phyloP scores from a whole-genome alignment of 2,797 vertebrate species.

The Buphagus erythrorhynchus region DNA sequence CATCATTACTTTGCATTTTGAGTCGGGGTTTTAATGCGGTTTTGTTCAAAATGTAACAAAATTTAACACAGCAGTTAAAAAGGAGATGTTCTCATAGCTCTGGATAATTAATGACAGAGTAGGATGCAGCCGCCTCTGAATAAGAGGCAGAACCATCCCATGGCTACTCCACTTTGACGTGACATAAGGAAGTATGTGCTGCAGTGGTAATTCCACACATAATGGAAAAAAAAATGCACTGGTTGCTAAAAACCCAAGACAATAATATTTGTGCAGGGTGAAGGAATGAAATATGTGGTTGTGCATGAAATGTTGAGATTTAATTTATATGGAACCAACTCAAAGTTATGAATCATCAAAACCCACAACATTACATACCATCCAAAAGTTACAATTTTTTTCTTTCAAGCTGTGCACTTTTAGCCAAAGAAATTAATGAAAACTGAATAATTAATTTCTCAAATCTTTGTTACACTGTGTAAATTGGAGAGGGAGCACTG shows the following conservation, averaged over 20 bases:
- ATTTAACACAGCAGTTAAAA: background rate
- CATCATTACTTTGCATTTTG: background rate
- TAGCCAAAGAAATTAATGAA: background rate
- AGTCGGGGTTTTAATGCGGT: fast-evolving
- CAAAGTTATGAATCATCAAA: background rate
- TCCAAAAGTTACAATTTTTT: background rate
- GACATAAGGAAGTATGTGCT: background rate
- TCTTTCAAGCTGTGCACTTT: background rate
- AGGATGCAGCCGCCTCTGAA: background rate
- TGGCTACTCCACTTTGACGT: background rate
- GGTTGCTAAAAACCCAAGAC: background rate
- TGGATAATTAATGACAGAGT: background rate
- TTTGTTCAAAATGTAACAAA: background rate
- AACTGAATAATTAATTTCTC: background rate
- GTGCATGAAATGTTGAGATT: background rate
- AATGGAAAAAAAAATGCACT: background rate
- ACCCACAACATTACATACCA: background rate
- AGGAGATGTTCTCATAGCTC: background rate
- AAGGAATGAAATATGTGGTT: background rate
- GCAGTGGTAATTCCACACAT: background rate
- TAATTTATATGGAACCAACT: background rate
- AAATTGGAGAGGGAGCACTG: background rate
- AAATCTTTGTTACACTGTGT: background rate
- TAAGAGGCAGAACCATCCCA: background rate
- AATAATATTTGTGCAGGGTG: background rate